phyloP scores from a whole-genome alignment of 1,140 invertebrate genomes.

The Calycopis cecrops region DNA sequence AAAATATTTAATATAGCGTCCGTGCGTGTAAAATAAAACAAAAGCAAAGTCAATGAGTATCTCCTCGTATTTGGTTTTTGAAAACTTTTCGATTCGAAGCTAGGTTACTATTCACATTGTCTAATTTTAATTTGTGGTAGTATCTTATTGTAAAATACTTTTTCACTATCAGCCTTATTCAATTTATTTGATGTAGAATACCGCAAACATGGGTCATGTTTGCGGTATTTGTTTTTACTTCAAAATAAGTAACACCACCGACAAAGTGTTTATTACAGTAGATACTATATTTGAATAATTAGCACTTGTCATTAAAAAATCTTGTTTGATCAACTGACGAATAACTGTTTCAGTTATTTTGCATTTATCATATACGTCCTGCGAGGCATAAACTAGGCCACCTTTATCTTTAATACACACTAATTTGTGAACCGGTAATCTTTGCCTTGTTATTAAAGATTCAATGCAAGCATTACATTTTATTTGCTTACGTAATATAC shows the following conservation, averaged over 20 bases:
- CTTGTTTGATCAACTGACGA: neutral
- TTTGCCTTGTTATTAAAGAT: too few relatives aligned
- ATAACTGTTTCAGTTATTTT: neutral
- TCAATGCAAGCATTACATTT: too few relatives aligned
- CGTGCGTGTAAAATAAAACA: too few relatives aligned
- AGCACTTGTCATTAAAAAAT: constrained; percentile 3
- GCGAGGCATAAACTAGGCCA: too few relatives aligned
- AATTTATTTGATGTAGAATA: constrained; percentile 5
- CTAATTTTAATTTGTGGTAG: constrained; percentile 1
- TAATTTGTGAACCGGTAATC: too few relatives aligned
- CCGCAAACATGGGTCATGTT: constrained; percentile 4
- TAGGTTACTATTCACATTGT: neutral
- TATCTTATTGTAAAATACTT: neutral
- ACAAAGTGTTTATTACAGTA: neutral
- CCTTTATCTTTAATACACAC: too few relatives aligned
- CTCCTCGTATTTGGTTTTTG: too few relatives aligned
- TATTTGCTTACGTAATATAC: too few relatives aligned
- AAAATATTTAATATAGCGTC: too few relatives aligned
- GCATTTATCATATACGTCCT: too few relatives aligned
- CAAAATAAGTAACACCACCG: neutral
- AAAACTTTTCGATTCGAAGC: neutral
- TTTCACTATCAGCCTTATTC: constrained; percentile 1
- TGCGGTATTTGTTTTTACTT: neutral
- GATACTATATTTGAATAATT: constrained; percentile 1
- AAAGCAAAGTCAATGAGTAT: too few relatives aligned